Evolutionary conservation across 2,888 invertebrate genomes (phyloP).

Genomic region (Trachelus iudaicus): DNA sequence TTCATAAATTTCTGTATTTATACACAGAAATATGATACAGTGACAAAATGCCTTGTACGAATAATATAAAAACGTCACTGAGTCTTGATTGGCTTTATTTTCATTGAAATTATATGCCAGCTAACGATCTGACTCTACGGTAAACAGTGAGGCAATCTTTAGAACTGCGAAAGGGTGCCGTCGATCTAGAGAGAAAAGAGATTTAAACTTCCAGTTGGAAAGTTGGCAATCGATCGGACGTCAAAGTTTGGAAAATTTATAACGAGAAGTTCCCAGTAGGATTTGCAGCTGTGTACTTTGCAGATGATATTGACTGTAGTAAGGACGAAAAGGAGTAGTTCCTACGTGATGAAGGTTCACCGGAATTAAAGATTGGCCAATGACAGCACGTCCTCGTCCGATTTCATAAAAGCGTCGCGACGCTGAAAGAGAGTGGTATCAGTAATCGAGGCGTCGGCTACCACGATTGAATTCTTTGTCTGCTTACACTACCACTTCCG

Average conservation of each 20-base stretch:
- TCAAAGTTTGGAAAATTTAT: slow-evolving; percentile 46
- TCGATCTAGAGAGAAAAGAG: slow-evolving; percentile 56
- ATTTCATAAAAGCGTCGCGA: not conserved
- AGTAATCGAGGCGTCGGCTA: not conserved
- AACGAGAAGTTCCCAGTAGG: slow-evolving; percentile 29
- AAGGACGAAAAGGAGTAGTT: slow-evolving; percentile 2
- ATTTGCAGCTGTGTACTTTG: slow-evolving; percentile 53
- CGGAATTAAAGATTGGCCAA: not conserved
- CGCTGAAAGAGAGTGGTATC: not conserved
- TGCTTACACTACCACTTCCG: not conserved
- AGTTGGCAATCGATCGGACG: slow-evolving; percentile 46
- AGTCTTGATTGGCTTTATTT: not conserved
- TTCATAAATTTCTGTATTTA: not conserved
- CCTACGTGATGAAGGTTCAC: not conserved
- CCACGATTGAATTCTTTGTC: not conserved
- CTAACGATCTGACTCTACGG: not conserved
- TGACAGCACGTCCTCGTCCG: not conserved
- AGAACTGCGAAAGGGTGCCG: slow-evolving; percentile 34
- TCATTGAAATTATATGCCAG: not conserved
- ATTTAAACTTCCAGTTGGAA: slow-evolving; percentile 46
- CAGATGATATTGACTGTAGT: slow-evolving; percentile 56
- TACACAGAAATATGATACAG: not conserved
- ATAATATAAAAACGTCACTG: not conserved
- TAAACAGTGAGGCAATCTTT: not conserved
- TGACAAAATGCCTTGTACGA: not conserved